Evolutionary conservation across 2,113 vertebrate species (phyloP).

Genomic region (Vidua macroura): DNA sequence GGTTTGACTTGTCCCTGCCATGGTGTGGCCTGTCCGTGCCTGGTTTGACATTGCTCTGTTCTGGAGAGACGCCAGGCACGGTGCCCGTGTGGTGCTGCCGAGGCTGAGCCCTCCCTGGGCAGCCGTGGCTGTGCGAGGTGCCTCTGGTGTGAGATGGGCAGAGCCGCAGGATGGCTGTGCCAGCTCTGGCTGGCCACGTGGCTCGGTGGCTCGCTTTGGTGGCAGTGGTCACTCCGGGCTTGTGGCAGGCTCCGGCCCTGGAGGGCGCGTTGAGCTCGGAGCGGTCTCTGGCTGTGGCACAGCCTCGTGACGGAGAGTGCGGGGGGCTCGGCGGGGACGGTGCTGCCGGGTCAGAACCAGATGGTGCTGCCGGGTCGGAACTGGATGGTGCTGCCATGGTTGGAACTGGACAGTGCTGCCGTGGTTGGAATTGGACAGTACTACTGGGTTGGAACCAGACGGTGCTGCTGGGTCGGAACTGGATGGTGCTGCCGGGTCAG

Average conservation of each 20-base stretch:
- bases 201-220: fast-evolving
- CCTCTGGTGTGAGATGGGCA: background rate
- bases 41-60: too few species aligned
- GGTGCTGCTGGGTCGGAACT: background rate
- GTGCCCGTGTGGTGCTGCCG: fast-evolving
- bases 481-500: background rate
- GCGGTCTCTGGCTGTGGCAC: background rate
- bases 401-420: background rate
- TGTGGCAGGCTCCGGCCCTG: background rate
- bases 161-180: background rate
- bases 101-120: background rate
- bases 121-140: fast-evolving
- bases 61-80: fast-evolving
- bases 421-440: too few species aligned
- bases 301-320: fast-evolving
- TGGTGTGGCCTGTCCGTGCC: too few species aligned
- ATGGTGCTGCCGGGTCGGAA: fast-evolving
- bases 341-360: background rate
- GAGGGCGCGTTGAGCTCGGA: background rate
- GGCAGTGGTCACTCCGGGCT: fast-evolving
- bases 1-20: too few species aligned
- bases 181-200: fast-evolving
- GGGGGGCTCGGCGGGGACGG: fast-evolving
- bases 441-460: too few species aligned
- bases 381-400: background rate